These are phyloP conservation scores for Vanessa tameamea DNA, from an alignment of 1,140 invertebrate genomes.

Conservation along the genomic window DNA sequence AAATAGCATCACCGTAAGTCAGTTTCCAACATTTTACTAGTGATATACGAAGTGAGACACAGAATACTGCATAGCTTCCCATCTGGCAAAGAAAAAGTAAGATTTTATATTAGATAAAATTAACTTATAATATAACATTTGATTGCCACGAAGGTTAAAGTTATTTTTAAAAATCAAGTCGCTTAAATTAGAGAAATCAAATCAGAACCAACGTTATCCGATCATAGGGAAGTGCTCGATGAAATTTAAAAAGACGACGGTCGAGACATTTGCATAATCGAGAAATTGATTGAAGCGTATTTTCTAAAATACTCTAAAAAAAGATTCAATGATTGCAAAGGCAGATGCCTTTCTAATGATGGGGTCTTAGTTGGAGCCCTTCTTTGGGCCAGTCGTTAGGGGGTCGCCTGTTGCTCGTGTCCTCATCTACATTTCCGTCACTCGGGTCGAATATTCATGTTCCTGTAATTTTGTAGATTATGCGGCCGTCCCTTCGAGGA, in stretches of 20 bases:
- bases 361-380: constrained; percentile 45
- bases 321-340: constrained; percentile 62
- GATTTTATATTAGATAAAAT: background rate
- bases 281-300: constrained; percentile 75
- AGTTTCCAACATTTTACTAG: too few relatives aligned
- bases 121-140: background rate
- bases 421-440: constrained; percentile 22
- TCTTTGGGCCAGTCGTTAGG: constrained; percentile 43
- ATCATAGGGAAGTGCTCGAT: constrained; percentile 48
- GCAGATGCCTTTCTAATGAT: constrained; percentile 67
- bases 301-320: constrained; percentile 51
- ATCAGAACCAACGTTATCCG: constrained; percentile 57
- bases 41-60: too few relatives aligned
- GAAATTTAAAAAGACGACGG: constrained; percentile 37
- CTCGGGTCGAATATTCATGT: constrained; percentile 23
- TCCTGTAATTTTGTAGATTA: constrained; percentile 21
- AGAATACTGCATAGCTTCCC: too few relatives aligned
- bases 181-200: constrained; percentile 53
- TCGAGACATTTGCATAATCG: constrained; percentile 72
- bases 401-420: constrained; percentile 53
- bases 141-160: background rate
- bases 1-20: too few relatives aligned
- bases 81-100: background rate
- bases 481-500: background rate
- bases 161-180: constrained; percentile 38